These are phyloP conservation scores for Microcebus jonahi DNA, from an alignment of 2,113 vertebrate species.

Conservation along the genomic window DNA sequence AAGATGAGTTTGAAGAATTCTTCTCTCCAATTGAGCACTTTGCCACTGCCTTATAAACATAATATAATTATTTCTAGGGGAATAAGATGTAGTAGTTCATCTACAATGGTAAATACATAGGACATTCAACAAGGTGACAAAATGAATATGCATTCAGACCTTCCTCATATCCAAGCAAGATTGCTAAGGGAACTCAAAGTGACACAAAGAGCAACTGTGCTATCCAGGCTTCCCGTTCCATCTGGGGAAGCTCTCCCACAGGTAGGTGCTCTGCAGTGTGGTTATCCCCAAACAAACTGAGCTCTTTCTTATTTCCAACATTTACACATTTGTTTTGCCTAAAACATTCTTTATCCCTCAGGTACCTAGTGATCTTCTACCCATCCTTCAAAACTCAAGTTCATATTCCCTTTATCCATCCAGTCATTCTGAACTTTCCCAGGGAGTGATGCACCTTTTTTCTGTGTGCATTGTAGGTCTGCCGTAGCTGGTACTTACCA, in stretches of 20 bases:
- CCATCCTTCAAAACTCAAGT: not conserved
- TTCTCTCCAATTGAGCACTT: not conserved
- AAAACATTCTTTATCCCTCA: not conserved
- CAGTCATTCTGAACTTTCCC: not conserved
- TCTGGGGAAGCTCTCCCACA: not conserved
- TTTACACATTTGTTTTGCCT: not conserved
- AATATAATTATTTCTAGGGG: not conserved
- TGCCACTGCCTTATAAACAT: not conserved
- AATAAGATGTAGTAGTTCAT: not conserved
- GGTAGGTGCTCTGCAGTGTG: too few species aligned
- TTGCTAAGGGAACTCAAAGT: not conserved
- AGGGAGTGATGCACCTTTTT: not conserved
- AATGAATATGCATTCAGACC: not conserved
- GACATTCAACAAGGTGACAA: not conserved
- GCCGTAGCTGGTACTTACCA: not conserved
- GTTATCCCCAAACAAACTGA: not conserved
- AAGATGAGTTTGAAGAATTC: not conserved
- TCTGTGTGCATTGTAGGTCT: not conserved
- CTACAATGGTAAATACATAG: not conserved
- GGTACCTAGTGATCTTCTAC: not conserved
- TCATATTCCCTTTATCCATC: not conserved
- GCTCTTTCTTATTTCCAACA: not conserved
- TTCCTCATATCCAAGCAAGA: not conserved
- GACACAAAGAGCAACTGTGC: rapidly evolving
- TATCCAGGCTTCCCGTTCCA: not conserved